Evolutionary conservation across 2,888 invertebrate species (phyloP), one percentile per base, ranked within the genome.

Genomic region (Lasioglossum zephyrum): DNA sequence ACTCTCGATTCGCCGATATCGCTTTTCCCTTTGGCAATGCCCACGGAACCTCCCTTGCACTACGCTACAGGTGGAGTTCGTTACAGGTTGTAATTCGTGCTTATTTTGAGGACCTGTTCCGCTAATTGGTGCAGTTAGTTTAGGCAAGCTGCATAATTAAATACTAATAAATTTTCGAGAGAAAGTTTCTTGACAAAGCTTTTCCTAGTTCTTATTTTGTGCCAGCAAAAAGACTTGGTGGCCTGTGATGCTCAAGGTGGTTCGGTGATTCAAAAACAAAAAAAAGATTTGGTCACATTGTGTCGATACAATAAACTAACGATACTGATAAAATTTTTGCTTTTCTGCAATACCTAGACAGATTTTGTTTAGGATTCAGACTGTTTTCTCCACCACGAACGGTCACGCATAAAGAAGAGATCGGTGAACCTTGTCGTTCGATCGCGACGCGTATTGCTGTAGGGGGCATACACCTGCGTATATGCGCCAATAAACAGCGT

Each of bases 401-500:
- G 63, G 31, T 31, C 31, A 31, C 31, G 31, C 31, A n/a, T n/a
- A 11, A 57, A 57, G n/a, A 57, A 57, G n/a, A 11, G 57, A n/a
- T n/a, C 11, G n/a, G 57, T 57, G n/a, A 11, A 11, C 53, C 53
- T n/a, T 0, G 53, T 9, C 9, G 8, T 53, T 26, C 36, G 66
- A 36, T 69, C 22, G 69, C 36, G 18, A 39, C 31, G 44, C 63
- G 8, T 31, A 36, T 13, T 41, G 26, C 47, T 9, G 36, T n/a
- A 3, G 18, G 22, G 31, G 22, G 2, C 76, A 6, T 13, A 31
- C 49, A 16, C n/a, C 44, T 47, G 73, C 53, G 74, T 60, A 44
- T 57, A 77, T 69, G 82, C 26, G 16, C 6, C 84, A 63, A 53
- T 66, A 76, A 73, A 41, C 26, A 16, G 44, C 66, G 49, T 16